phyloP scores from a whole-genome alignment of 2,797 vertebrate genomes.

The Pteropus rufus region DNA sequence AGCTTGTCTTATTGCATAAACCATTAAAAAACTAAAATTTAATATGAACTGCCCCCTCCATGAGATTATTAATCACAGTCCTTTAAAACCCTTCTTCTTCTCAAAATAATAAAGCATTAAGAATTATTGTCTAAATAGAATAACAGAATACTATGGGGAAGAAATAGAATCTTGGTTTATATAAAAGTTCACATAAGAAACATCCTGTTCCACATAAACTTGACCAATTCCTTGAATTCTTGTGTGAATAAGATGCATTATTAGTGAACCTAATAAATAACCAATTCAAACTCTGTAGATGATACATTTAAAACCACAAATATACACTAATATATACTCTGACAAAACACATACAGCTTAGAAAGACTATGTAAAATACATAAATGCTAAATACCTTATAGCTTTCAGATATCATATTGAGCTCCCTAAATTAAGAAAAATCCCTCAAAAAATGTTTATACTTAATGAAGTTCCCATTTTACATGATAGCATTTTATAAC shows the following conservation, averaged over 20 bases:
- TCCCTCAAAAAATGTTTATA: neutral
- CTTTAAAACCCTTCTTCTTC: neutral
- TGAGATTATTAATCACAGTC: neutral
- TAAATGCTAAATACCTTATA: neutral
- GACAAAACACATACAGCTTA: neutral
- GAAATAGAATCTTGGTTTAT: neutral
- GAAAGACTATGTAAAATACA: neutral
- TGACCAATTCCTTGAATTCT: neutral
- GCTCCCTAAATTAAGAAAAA: constrained; percentile 5
- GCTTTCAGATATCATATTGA: neutral
- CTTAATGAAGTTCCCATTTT: neutral
- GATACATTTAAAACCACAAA: neutral
- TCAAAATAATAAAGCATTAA: constrained; percentile 4
- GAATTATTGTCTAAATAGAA: neutral
- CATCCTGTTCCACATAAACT: neutral
- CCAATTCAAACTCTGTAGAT: neutral
- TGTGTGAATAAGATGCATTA: neutral
- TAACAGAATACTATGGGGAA: neutral
- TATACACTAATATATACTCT: neutral
- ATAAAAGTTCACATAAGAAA: neutral
- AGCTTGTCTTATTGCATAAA: neutral
- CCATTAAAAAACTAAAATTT: constrained; percentile 1
- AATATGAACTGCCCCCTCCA: neutral
- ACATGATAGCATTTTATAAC: constrained; percentile 1
- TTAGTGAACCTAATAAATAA: neutral